A percentile compares a stretch with the other conserved stretches of the same genome.
These are phyloP conservation scores for Pristiophorus japonicus DNA, from an alignment of 2,113 vertebrate species.

Conservation along the genomic window DNA sequence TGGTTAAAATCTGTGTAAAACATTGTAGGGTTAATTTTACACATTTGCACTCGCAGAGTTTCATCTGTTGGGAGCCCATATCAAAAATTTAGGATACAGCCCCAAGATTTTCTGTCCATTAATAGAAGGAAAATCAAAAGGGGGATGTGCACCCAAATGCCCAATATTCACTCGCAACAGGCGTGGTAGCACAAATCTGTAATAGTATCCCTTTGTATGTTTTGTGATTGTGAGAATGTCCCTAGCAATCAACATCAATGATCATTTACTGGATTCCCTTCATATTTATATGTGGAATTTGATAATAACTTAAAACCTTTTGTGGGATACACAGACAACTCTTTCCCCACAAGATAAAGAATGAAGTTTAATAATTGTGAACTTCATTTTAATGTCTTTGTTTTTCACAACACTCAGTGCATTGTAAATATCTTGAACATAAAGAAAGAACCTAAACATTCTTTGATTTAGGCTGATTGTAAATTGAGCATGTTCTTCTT, in stretches of 20 bases:
- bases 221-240: background rate
- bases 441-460: constrained; percentile 39
- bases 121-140: background rate
- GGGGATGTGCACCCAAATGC: background rate
- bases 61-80: background rate
- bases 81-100: background rate
- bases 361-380: constrained; percentile 5
- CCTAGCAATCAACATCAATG: background rate
- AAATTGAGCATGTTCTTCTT: constrained; percentile 71
- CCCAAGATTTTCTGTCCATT: background rate
- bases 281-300: background rate
- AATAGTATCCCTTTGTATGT: background rate
- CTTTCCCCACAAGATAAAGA: background rate
- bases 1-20: background rate
- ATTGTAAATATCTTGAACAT: background rate
- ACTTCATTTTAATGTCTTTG: background rate
- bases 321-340: background rate
- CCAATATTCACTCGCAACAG: background rate
- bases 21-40: background rate
- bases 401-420: background rate
- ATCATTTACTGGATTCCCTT: background rate
- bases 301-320: background rate
- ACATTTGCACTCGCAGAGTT: background rate
- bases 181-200: background rate
- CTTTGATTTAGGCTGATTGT: constrained; percentile 62